phyloP scores from a whole-genome alignment of 2,888 invertebrate genomes.

The Aleiodes testaceus region DNA sequence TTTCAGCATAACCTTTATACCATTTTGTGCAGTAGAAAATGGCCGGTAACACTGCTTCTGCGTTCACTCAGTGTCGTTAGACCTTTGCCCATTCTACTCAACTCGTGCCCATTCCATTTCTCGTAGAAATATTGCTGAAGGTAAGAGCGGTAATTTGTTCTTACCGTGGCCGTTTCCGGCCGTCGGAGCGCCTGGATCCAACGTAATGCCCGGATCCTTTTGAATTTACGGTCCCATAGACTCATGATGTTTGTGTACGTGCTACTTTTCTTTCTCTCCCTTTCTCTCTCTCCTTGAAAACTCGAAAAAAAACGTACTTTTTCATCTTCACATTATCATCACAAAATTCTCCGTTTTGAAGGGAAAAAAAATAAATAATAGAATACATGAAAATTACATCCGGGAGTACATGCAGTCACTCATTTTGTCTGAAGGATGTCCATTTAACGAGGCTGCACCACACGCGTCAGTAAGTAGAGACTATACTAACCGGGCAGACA shows the following conservation, averaged over 20 bases:
- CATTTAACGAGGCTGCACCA: slow-evolving; percentile 24
- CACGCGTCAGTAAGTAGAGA: slow-evolving; percentile 15
- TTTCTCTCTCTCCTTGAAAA: background rate
- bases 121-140: slow-evolving; percentile 25
- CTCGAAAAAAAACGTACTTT: slow-evolving; percentile 8
- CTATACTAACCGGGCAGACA: slow-evolving; percentile 6
- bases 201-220: slow-evolving; percentile 52
- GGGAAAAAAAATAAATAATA: too few species aligned
- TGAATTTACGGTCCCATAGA: slow-evolving; percentile 40
- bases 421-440: slow-evolving; percentile 32
- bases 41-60: background rate
- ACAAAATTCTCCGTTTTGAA: too few species aligned
- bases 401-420: slow-evolving; percentile 8
- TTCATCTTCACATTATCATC: too few species aligned
- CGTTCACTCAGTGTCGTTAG: slow-evolving; percentile 34
- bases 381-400: slow-evolving; percentile 14
- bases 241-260: slow-evolving; percentile 31
- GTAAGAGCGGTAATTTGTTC: slow-evolving; percentile 52
- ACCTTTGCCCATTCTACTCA: slow-evolving; percentile 19
- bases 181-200: slow-evolving; percentile 49
- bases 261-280: slow-evolving; percentile 11
- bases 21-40: background rate
- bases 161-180: slow-evolving; percentile 51
- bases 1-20: slow-evolving; percentile 1
- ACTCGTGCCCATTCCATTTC: slow-evolving; percentile 12